phyloP scores from a whole-genome alignment of 2,797 vertebrate genomes.

The Lemur catta region DNA sequence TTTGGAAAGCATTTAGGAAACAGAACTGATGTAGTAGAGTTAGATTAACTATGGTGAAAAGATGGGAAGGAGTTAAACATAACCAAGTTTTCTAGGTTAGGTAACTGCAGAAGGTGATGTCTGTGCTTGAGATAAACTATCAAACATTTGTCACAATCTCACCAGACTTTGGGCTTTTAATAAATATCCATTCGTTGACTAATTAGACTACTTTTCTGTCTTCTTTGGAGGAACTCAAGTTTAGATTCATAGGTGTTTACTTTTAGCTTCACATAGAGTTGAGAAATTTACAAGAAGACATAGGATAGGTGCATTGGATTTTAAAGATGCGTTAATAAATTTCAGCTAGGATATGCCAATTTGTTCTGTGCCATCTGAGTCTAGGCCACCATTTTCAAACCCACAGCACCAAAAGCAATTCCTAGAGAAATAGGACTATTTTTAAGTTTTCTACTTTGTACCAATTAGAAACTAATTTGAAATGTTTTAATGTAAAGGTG shows the following conservation, averaged over 20 bases:
- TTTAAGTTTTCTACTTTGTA: slow-evolving; percentile 73
- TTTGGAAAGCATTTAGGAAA: neutral
- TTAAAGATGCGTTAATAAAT: neutral
- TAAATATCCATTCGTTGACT: neutral
- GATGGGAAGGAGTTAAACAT: neutral
- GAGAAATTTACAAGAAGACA: neutral
- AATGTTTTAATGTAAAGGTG: slow-evolving; percentile 71
- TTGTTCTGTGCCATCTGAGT: slow-evolving; percentile 45
- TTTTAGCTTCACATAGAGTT: neutral
- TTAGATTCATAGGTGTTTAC: neutral
- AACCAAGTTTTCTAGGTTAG: slow-evolving; percentile 14
- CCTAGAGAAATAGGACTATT: slow-evolving; percentile 52
- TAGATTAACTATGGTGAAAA: slow-evolving; percentile 16
- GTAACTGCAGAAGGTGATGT: neutral
- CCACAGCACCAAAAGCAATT: slow-evolving; percentile 13
- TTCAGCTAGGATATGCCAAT: neutral
- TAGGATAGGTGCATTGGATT: neutral
- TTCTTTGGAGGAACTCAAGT: slow-evolving; percentile 1
- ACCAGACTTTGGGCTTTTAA: neutral
- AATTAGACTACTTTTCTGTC: neutral
- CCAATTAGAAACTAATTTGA: slow-evolving; percentile 77
- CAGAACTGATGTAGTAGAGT: neutral
- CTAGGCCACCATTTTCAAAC: slow-evolving; percentile 61
- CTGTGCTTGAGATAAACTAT: neutral
- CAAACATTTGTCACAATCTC: neutral